Conservation (phyloP, 2,113 vertebrate genomes). For the Epinephelus moara region DNA sequence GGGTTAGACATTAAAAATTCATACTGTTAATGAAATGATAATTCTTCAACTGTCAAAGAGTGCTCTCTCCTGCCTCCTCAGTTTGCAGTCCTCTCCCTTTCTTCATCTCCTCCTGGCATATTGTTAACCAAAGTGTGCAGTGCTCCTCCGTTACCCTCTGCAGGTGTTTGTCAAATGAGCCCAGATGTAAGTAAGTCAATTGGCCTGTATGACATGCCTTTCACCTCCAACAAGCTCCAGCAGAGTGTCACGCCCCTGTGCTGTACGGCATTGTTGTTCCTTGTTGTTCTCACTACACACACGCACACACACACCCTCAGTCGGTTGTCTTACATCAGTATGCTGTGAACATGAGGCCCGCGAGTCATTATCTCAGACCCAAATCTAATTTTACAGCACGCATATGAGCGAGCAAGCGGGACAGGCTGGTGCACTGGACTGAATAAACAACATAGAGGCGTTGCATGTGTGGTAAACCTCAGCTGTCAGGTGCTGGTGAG, state of each 20-base stretch:
- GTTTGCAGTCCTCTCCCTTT: not conserved
- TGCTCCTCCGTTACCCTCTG: constrained; percentile 20
- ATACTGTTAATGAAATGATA: constrained; percentile 58
- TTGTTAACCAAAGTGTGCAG: not conserved
- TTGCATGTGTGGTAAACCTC: constrained; percentile 23
- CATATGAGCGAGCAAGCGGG: not conserved
- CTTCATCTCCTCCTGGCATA: constrained; percentile 18
- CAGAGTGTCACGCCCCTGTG: not conserved
- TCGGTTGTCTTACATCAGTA: constrained; percentile 47
- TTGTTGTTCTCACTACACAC: not conserved
- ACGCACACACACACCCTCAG: constrained; percentile 17
- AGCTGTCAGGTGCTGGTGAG: constrained; percentile 41
- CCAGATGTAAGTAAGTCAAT: constrained; percentile 33
- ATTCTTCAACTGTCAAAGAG: constrained; percentile 36
- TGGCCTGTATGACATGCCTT: constrained; percentile 34
- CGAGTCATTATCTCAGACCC: constrained; percentile 55
- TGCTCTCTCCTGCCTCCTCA: not conserved
- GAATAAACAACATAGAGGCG: constrained; percentile 52
- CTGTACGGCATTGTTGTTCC: not conserved
- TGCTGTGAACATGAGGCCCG: constrained; percentile 40
- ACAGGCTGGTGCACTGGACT: constrained; percentile 29
- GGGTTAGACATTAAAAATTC: constrained; percentile 43
- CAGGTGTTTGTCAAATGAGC: constrained; percentile 55
- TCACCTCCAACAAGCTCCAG: constrained; percentile 34
- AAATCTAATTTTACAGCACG: constrained; percentile 69